Percentiles rank a stretch among this genome's conserved stretches.
phyloP scores from a whole-genome alignment of 2,888 invertebrate genomes.

The Dromius quadrimaculatus region DNA sequence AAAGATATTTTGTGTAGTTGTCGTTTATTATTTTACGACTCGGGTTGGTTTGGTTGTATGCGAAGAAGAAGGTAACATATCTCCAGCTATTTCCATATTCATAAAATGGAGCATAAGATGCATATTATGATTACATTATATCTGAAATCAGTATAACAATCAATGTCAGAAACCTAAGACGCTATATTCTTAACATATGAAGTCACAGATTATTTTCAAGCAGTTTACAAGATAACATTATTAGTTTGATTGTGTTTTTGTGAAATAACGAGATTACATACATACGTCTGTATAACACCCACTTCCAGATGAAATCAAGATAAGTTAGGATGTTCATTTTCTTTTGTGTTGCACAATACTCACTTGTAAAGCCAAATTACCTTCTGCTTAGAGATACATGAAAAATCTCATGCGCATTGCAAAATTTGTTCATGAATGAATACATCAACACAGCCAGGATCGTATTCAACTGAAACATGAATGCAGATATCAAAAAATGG shows the following conservation, averaged over 20 bases:
- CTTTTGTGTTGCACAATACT: constrained; percentile 47
- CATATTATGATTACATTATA: constrained; percentile 20
- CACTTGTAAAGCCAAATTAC: constrained; percentile 44
- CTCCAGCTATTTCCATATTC: constrained; percentile 23
- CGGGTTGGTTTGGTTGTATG: too few relatives aligned
- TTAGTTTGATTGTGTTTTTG: constrained; percentile 50
- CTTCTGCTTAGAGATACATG: constrained; percentile 30
- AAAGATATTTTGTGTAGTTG: too few relatives aligned
- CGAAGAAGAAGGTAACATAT: too few relatives aligned
- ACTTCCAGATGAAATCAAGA: constrained; percentile 34
- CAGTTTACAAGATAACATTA: constrained; percentile 43
- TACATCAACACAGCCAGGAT: constrained; percentile 32
- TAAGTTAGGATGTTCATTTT: constrained; percentile 44
- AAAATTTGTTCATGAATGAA: constrained; percentile 19
- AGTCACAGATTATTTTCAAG: constrained; percentile 17
- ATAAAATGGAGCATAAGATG: constrained; percentile 2
- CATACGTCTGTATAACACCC: constrained; percentile 43
- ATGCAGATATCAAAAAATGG: too few relatives aligned
- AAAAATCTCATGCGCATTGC: constrained; percentile 14
- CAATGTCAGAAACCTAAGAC: constrained; percentile 11
- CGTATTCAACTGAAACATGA: too few relatives aligned
- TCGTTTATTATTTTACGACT: too few relatives aligned
- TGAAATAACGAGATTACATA: constrained; percentile 46
- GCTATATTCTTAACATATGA: constrained; percentile 28
- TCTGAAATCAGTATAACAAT: constrained; percentile 18